These are phyloP conservation scores for Nomada hirtipes DNA, from an alignment of 2,888 invertebrate species.

Conservation along the genomic window DNA sequence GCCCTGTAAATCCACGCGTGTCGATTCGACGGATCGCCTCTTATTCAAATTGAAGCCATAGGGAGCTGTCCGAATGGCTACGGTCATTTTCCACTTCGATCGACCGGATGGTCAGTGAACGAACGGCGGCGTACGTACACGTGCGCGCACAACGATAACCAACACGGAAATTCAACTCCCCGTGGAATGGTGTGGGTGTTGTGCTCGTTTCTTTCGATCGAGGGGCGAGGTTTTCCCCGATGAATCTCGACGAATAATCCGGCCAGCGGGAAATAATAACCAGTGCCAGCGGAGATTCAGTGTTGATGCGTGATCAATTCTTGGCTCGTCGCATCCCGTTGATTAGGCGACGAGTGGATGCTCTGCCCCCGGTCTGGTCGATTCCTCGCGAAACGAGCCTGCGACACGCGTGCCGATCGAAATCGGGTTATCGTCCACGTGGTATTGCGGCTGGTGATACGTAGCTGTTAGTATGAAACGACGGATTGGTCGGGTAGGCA, in stretches of 20 bases:
- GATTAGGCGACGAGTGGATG: conserved; percentile 58
- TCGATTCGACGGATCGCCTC: conserved; percentile 35
- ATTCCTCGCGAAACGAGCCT: conserved; percentile 29
- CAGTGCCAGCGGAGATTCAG: conserved; percentile 28
- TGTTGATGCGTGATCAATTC: conserved; percentile 51
- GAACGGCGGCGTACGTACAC: conserved; percentile 10
- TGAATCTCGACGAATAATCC: conserved; percentile 50
- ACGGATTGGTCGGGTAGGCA: not conserved
- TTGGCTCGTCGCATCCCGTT: conserved; percentile 51
- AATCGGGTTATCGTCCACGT: conserved; percentile 6
- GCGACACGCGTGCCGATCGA: conserved; percentile 18
- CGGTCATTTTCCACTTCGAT: conserved; percentile 68
- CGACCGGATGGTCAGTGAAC: conserved; percentile 64
- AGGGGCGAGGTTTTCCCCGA: conserved; percentile 44
- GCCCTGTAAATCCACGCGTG: conserved; percentile 23
- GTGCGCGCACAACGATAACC: not conserved
- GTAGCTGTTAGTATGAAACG: not conserved
- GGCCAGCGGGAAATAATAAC: conserved; percentile 21
- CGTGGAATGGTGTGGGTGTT: not conserved
- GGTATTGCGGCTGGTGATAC: not conserved
- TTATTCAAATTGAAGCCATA: conserved; percentile 67
- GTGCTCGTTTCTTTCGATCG: conserved; percentile 45
- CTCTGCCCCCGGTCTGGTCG: conserved; percentile 13
- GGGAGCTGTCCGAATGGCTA: conserved; percentile 38
- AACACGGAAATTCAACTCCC: too few species aligned